Conservation (phyloP, 2,888 invertebrate species). For the Drosophila imparisetae region DNA sequence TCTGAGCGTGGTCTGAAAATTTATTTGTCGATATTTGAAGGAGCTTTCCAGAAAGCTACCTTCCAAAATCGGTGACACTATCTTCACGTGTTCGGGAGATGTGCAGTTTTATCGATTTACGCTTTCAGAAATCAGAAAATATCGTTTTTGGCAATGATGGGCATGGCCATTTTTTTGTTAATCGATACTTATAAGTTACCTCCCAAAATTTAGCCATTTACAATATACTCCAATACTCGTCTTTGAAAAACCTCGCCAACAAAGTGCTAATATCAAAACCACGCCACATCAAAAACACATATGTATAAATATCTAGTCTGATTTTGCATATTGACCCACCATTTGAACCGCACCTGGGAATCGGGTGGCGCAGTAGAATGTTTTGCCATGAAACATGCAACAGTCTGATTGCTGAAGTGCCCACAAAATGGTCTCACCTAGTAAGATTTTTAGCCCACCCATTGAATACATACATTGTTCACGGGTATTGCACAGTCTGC, state of each 20-base stretch:
- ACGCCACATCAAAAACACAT: too few species aligned
- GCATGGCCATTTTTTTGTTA: too few species aligned
- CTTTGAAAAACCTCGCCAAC: not conserved
- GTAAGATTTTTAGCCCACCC: constrained; percentile 53
- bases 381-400: not conserved
- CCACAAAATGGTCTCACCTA: constrained; percentile 46
- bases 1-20: not conserved
- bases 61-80: not conserved
- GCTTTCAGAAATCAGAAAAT: not conserved
- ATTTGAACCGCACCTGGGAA: not conserved
- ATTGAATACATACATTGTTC: constrained; percentile 38
- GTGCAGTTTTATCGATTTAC: not conserved
- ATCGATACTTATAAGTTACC: too few species aligned
- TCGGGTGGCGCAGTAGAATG: not conserved
- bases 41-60: not conserved
- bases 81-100: not conserved
- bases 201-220: too few species aligned
- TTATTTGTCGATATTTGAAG: not conserved
- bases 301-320: not conserved
- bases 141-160: not conserved
- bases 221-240: not conserved
- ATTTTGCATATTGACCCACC: not conserved
- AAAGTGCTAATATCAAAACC: not conserved
- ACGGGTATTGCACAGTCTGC: constrained; percentile 43
- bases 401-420: constrained; percentile 30